These are phyloP conservation scores for Celastrina argiolus DNA, from an alignment of 2,888 invertebrate species.

Conservation along the genomic window DNA sequence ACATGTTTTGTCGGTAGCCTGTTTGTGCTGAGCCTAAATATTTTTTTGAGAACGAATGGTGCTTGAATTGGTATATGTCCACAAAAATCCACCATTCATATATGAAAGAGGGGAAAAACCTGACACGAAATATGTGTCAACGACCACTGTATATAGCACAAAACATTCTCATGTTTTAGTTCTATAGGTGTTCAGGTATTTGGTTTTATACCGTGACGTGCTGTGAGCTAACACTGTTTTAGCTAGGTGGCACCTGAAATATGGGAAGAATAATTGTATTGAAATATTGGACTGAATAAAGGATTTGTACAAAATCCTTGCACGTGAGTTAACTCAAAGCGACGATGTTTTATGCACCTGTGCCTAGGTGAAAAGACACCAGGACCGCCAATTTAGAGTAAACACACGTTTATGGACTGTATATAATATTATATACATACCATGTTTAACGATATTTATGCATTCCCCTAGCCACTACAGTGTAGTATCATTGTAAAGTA, in stretches of 20 bases:
- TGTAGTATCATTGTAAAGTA: neutral
- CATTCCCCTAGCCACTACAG: neutral
- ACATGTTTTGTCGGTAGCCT: too few species aligned
- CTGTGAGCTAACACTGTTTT: neutral
- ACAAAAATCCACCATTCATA: neutral
- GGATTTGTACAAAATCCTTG: neutral
- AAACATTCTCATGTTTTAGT: slow-evolving; percentile 4
- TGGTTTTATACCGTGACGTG: neutral
- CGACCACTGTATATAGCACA: slow-evolving; percentile 29
- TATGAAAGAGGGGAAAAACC: neutral
- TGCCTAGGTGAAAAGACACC: too few species aligned
- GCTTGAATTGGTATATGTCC: neutral
- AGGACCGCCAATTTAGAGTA: too few species aligned
- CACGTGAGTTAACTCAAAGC: neutral
- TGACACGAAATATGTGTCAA: slow-evolving; percentile 22
- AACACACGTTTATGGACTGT: too few species aligned
- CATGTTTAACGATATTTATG: neutral
- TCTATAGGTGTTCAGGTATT: neutral
- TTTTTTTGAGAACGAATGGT: neutral
- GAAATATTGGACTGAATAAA: too few species aligned
- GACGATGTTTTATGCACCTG: too few species aligned
- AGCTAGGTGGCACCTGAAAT: neutral
- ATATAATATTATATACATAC: too few species aligned
- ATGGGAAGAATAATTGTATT: neutral
- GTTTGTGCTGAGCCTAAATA: neutral